Base-by-base conservation (phyloP, 2,888 invertebrate species). In the Desoria tigrina region DNA sequence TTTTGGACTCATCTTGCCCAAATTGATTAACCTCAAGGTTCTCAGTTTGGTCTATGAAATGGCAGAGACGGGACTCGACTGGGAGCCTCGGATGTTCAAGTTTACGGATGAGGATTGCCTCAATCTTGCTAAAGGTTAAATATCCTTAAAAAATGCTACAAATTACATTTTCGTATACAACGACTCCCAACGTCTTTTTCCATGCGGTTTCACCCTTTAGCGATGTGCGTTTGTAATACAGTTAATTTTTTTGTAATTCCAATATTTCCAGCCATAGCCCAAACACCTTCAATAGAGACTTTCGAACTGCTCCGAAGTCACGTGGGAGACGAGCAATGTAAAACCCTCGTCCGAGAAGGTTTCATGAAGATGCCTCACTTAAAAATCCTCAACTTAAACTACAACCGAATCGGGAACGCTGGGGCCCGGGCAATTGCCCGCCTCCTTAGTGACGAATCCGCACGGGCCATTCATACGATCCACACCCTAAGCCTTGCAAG, bases 51-150 rank as follows among this genome's bases (percentile, higher is more conserved):
- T 74, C 16, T 76, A 69, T 55, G 70, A 73, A 63, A 66, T 74
- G 66, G 63, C 61, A 45, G 73, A 74, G 39, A 66, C 69, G 18
- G 76, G 73, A 11, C 42, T 74, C 62, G 72, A 75, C 18, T 75
- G 69, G 69, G 76, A 75, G 51, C 63, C 66, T 9, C 51, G 73
- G 57, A 65, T 66, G 27, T 68, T 68, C 45, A 65, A 69, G 45
- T 75, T 76, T 56, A 76, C 76, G 2, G 71, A 69, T 51, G 65
- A 11, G 9, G 76, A 76, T 53, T 75, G 75, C 21, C 23, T 68
- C 2, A 71, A 68, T 64, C 51, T 76, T 0, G 76, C 76, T 2
- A 71, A 63, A 61, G 72, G 71, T 71, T 42, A 57, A 4, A 7
- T 3, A 28, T 37, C 16, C 7, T 6, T 71, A 49, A 57, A 4